These are phyloP conservation scores for Apostichopus leukothele DNA, from an alignment of 53 echinoderm and acorn worm genomes.

Conservation along the genomic window DNA sequence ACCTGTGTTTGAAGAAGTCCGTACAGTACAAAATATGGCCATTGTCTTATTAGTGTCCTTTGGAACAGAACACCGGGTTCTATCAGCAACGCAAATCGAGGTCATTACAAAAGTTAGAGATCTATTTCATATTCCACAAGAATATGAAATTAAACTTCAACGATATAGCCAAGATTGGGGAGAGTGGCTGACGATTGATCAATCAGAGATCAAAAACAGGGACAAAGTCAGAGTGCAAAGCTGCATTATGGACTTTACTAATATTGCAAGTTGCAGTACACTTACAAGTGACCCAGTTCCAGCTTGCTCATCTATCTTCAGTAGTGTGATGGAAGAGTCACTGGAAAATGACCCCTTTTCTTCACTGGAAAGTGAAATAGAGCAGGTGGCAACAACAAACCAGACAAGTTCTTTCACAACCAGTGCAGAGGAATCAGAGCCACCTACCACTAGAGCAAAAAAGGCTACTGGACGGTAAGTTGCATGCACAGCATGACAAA, in stretches of 20 bases:
- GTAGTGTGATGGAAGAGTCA: too few relatives aligned
- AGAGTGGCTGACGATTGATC: constrained; percentile 22
- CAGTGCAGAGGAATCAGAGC: too few relatives aligned
- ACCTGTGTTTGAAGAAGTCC: not conserved
- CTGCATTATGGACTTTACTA: not conserved
- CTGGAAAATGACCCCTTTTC: too few relatives aligned
- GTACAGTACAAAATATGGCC: not conserved
- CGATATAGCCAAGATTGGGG: constrained; percentile 18
- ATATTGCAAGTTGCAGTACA: too few relatives aligned
- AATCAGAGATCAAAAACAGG: not conserved
- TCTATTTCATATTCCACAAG: constrained; percentile 29
- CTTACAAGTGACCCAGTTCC: too few relatives aligned
- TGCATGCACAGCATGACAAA: too few relatives aligned
- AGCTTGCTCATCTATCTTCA: too few relatives aligned
- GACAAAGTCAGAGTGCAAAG: constrained; percentile 12
- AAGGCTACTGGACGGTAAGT: too few relatives aligned
- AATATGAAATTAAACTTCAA: constrained; percentile 20
- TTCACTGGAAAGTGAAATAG: too few relatives aligned
- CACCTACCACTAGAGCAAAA: too few relatives aligned
- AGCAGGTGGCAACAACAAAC: too few relatives aligned
- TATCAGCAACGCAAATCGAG: not conserved
- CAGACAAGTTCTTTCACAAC: too few relatives aligned
- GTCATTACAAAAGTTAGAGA: constrained; percentile 7
- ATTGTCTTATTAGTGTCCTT: constrained; percentile 1
- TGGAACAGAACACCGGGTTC: not conserved